These are phyloP conservation scores for Ostrea edulis DNA, from an alignment of 1,140 invertebrate species.

Conservation along the genomic window DNA sequence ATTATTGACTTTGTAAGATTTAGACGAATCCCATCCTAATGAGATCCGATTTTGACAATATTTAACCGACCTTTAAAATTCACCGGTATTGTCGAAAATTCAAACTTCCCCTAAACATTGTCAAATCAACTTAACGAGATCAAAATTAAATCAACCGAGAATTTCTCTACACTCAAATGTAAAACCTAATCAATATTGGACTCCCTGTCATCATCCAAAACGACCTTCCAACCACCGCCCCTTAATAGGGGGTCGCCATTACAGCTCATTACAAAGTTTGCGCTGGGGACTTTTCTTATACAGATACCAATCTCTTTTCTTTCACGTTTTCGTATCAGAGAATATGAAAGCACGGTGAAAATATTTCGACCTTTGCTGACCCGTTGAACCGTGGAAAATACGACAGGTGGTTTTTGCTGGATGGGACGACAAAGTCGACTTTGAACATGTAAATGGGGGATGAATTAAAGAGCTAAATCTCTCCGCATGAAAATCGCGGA, in stretches of 20 bases:
- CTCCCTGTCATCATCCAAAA: background rate
- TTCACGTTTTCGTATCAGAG: background rate
- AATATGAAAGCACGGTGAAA: background rate
- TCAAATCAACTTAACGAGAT: too few relatives aligned
- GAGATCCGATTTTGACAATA: too few relatives aligned
- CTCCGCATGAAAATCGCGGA: background rate
- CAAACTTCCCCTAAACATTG: too few relatives aligned
- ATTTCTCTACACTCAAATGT: too few relatives aligned
- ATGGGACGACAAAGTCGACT: background rate
- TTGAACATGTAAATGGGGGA: background rate
- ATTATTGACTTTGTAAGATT: too few relatives aligned
- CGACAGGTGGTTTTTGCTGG: slow-evolving; percentile 3
- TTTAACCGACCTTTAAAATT: too few relatives aligned
- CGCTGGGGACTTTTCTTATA: background rate
- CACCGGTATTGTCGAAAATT: too few relatives aligned
- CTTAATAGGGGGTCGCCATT: background rate
- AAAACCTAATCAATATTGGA: background rate
- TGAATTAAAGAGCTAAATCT: background rate
- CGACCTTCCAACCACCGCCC: background rate
- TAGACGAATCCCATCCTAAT: too few relatives aligned
- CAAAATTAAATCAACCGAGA: too few relatives aligned
- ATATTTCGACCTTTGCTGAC: background rate
- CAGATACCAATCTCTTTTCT: background rate
- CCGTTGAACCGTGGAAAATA: slow-evolving; percentile 26
- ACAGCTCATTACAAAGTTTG: background rate